A percentile compares a stretch with the other conserved stretches of the same genome.
These are phyloP conservation scores for Acanthurus lineatus DNA, from an alignment of 2,797 vertebrate species.

Conservation along the genomic window DNA sequence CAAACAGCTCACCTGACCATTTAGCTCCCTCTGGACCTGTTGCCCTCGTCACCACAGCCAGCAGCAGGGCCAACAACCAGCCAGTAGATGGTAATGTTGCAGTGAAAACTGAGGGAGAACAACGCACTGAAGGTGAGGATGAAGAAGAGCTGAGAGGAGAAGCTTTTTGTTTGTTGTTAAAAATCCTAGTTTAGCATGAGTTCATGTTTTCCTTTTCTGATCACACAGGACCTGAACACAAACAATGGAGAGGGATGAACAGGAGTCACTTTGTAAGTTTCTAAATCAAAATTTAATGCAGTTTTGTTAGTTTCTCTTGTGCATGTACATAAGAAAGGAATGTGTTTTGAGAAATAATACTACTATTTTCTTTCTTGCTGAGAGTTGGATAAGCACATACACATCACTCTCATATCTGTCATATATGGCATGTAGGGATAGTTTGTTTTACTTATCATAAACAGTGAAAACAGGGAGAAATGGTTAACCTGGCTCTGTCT, in stretches of 20 bases:
- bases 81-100: constrained; percentile 67
- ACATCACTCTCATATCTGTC: no score
- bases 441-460: no score
- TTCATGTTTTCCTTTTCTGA: constrained; percentile 11
- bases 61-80: constrained; percentile 40
- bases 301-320: not conserved
- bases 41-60: constrained; percentile 37
- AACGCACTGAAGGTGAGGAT: constrained; percentile 64
- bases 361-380: no score
- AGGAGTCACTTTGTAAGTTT: constrained; percentile 77
- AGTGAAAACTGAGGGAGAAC: constrained; percentile 57
- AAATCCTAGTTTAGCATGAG: no score
- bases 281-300: not conserved
- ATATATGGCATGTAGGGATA: no score
- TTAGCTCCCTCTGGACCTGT: constrained; percentile 49
- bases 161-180: not conserved
- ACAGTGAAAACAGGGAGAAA: no score
- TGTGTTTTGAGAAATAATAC: not conserved
- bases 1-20: constrained; percentile 62
- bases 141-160: not conserved
- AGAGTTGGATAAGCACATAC: no score
- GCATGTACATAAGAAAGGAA: not conserved
- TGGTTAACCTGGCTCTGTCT: no score
- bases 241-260: constrained; percentile 62
- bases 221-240: constrained; percentile 71